Base-by-base conservation (phyloP, 1,140 invertebrate genomes). In the Luehdorfia chinensis region DNA sequence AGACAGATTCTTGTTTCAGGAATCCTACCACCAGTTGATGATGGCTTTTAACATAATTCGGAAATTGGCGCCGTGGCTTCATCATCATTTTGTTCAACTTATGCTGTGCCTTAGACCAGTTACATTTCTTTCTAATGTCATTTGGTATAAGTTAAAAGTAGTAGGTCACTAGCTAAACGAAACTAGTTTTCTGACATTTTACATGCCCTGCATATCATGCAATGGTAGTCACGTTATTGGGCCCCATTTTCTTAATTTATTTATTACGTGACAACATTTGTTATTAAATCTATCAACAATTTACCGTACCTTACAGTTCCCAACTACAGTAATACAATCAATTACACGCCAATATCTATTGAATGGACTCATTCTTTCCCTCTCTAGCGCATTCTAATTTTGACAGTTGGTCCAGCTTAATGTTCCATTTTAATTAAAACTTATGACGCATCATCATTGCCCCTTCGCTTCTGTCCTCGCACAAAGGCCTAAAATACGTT, bases 371-470 rank as follows among this genome's bases (percentile, higher is more conserved):
- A 31, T 28, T 44, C 9, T 58, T 21, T 60, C 43, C 55, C 43
- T 60, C 54, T 43, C 59, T 62, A 52, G 47, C 47, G 49, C 53
- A 51, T 50, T 53, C 36, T 50, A 55, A 43, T 58, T 64, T 63
- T 54, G 60, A 62, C 55, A 56, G 41, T 56, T 43, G 58, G 61
- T 67, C 59, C 43, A 55, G 45, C 43, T 65, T 66, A 73, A 75
- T 66, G 70, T 69, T 64, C 72, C 66, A 57, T 75, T 73, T 67
- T 77, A 81, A 85, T 85, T 81, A 81, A 83, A 83, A 80, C 54
- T 74, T 81, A 75, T 78, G 78, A 85, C 66, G 63, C 68, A 69
- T 72, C 66, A 66, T 50, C 48, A 36, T 65, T 48, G 53, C 59
- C 75, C 66, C 61, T 58, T 49, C 34, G 34, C 36, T 59, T 50